A percentile compares a stretch with the other conserved stretches of the same genome.
Conservation (phyloP, 2,113 vertebrate species). For the Tauraco erythrolophus region DNA sequence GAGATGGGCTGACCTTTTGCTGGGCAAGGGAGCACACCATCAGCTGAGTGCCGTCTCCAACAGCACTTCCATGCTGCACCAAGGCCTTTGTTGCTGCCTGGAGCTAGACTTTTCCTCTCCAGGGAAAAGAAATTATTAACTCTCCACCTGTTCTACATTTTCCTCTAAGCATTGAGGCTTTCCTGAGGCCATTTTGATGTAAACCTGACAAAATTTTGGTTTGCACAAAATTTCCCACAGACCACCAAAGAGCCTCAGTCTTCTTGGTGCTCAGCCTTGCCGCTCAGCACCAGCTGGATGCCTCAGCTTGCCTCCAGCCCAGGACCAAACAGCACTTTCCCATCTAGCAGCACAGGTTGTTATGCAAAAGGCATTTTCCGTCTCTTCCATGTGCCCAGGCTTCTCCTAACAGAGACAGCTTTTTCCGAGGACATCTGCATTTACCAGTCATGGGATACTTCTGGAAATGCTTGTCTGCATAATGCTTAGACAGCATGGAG, state of each 20-base stretch:
- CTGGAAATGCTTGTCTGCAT: background rate
- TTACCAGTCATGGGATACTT: background rate
- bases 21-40: background rate
- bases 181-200: background rate
- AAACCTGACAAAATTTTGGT: background rate
- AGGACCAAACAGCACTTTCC: background rate
- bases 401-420: background rate
- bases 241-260: no score
- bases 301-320: background rate
- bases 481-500: background rate
- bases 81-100: background rate
- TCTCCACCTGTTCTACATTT: background rate
- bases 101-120: background rate
- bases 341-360: background rate
- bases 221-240: background rate
- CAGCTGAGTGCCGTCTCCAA: fast-evolving
- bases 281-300: background rate
- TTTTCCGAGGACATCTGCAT: background rate
- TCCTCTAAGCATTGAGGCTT: background rate
- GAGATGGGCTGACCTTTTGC: background rate
- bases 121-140: background rate
- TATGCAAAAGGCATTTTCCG: background rate
- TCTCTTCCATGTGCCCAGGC: background rate
- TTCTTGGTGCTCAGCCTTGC: background rate
- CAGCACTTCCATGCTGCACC: background rate